Conservation (phyloP, 2,797 vertebrate genomes). For the Geotrypetes seraphini region DNA sequence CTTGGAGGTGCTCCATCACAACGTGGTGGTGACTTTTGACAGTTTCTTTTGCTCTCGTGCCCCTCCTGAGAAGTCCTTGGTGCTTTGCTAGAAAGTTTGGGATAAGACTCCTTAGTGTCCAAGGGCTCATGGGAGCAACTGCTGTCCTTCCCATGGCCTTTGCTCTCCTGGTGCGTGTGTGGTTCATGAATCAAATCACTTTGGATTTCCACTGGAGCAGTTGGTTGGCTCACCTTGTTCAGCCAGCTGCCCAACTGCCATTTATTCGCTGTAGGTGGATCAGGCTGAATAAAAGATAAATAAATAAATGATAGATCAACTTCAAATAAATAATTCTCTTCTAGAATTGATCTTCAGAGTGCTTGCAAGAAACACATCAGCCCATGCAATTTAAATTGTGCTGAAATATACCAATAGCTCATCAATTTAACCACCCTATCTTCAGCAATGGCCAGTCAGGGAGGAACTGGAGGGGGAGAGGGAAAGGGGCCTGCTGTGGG, state of each 20-base stretch:
- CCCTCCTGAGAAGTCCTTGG: slow-evolving; percentile 23
- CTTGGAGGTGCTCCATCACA: background rate
- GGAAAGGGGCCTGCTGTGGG: too few species aligned
- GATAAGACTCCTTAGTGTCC: slow-evolving; percentile 31
- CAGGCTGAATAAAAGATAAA: slow-evolving; percentile 45
- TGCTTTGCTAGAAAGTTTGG: slow-evolving; percentile 10
- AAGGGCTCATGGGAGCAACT: slow-evolving; percentile 18
- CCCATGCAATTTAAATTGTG: too few species aligned
- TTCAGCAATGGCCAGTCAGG: too few species aligned
- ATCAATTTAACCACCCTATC: too few species aligned
- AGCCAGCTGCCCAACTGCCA: slow-evolving; percentile 86
- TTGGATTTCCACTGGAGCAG: slow-evolving; percentile 41
- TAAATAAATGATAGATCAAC: slow-evolving; percentile 5
- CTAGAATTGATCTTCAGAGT: too few species aligned
- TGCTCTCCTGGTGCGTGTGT: slow-evolving; percentile 21
- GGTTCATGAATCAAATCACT: background rate
- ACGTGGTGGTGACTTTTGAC: slow-evolving; percentile 25
- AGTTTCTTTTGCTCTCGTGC: slow-evolving; percentile 28
- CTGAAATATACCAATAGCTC: too few species aligned
- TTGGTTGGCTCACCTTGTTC: slow-evolving; percentile 58
- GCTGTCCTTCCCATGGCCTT: slow-evolving; percentile 23
- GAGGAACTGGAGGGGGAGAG: too few species aligned
- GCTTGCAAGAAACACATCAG: too few species aligned
- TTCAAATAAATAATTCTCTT: too few species aligned
- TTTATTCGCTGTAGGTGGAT: slow-evolving; percentile 57